These are phyloP conservation scores for Polypedilum vanderplanki DNA, from an alignment of 1,140 invertebrate species.

Conservation along the genomic window DNA sequence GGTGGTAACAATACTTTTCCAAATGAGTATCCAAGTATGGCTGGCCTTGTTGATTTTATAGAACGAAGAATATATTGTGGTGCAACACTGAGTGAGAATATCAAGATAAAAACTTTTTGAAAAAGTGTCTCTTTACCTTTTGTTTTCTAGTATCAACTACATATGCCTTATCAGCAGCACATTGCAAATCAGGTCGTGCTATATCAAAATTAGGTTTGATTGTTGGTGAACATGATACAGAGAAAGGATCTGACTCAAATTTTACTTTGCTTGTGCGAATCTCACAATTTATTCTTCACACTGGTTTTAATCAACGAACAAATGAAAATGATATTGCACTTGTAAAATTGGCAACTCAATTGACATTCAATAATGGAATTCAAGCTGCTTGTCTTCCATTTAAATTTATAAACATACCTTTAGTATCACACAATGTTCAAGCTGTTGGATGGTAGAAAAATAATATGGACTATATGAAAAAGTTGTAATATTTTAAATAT, in stretches of 20 bases:
- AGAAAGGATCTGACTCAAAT: background rate
- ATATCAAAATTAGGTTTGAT: conserved; percentile 32
- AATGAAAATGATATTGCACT: conserved; percentile 38
- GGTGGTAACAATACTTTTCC: background rate
- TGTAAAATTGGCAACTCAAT: conserved; percentile 33
- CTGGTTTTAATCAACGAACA: conserved; percentile 33
- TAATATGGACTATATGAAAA: too few relatives aligned
- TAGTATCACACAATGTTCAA: background rate
- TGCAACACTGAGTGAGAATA: conserved; percentile 33
- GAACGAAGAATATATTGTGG: conserved; percentile 33
- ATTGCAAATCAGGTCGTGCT: conserved; percentile 34
- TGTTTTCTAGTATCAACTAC: conserved; percentile 34
- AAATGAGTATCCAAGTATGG: conserved; percentile 30
- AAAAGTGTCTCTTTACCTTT: background rate
- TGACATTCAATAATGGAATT: conserved; percentile 39
- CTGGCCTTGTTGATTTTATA: background rate
- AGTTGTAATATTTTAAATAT: too few relatives aligned
- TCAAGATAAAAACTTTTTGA: conserved; percentile 14
- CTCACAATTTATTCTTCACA: conserved; percentile 36
- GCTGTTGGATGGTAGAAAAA: background rate
- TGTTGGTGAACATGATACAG: conserved; percentile 30
- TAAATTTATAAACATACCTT: background rate
- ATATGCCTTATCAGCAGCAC: conserved; percentile 39
- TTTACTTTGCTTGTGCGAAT: background rate
- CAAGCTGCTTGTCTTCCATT: conserved; percentile 40